These are phyloP conservation scores for Ailurus styani DNA, from an alignment of 2,113 vertebrate species.

Conservation along the genomic window DNA sequence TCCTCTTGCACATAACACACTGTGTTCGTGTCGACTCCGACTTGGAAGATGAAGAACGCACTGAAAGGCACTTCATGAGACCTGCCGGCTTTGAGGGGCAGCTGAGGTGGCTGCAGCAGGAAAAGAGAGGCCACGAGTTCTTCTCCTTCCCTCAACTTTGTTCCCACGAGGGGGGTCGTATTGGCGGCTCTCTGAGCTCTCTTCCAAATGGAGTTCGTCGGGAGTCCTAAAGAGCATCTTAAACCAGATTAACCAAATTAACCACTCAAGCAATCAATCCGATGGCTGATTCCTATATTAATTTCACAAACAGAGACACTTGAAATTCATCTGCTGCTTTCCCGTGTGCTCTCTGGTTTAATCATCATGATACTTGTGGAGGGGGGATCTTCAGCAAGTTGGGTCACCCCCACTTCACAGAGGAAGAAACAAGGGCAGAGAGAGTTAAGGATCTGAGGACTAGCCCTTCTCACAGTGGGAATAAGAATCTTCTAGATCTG, in stretches of 20 bases:
- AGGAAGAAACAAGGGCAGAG: neutral
- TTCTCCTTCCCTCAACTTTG: neutral
- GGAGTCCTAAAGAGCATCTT: neutral
- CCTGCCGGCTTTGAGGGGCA: neutral
- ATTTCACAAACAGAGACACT: neutral
- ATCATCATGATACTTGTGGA: rapidly evolving
- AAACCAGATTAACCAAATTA: neutral
- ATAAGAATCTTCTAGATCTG: neutral
- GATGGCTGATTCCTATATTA: neutral
- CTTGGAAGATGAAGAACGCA: neutral
- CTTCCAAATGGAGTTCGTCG: neutral
- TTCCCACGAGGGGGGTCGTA: neutral
- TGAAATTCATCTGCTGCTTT: rapidly evolving
- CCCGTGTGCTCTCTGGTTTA: neutral
- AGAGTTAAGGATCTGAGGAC: too few species aligned
- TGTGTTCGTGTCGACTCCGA: too few species aligned
- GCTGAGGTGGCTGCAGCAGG: neutral
- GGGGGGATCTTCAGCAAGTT: neutral
- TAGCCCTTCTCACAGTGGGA: neutral
- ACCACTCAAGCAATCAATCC: neutral
- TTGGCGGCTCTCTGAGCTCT: neutral
- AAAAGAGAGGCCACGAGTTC: neutral
- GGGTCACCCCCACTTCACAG: neutral
- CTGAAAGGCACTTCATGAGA: neutral
- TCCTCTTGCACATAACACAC: rapidly evolving